Conservation (phyloP, 2,888 invertebrate genomes). For the Drosophila engyochracea region DNA sequence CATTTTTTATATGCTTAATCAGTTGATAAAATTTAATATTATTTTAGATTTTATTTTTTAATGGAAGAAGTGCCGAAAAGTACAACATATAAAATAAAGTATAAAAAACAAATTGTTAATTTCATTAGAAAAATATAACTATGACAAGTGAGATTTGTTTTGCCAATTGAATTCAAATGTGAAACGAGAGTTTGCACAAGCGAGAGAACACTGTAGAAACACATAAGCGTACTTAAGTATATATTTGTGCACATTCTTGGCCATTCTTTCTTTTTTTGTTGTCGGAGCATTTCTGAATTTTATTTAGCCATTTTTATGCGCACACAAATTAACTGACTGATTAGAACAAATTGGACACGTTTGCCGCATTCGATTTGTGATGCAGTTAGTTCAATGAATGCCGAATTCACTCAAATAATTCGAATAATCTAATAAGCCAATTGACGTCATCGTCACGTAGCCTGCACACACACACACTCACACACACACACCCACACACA, state of each 20-base stretch:
- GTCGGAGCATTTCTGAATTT: constrained; percentile 53
- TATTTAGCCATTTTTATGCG: constrained; percentile 52
- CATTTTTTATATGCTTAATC: neutral
- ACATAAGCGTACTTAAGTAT: constrained; percentile 18
- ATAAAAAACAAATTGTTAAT: too few species aligned
- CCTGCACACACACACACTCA: neutral
- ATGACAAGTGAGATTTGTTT: too few species aligned
- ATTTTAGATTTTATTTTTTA: too few species aligned
- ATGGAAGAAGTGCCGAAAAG: too few species aligned
- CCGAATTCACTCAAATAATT: constrained; percentile 15
- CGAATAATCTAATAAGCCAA: constrained; percentile 16
- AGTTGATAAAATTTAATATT: neutral
- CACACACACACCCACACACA: constrained; percentile 5
- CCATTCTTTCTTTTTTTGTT: constrained; percentile 53
- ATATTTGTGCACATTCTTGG: constrained; percentile 43
- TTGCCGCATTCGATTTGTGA: constrained; percentile 37
- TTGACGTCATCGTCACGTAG: constrained; percentile 53
- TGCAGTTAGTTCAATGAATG: constrained; percentile 28
- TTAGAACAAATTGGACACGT: constrained; percentile 57
- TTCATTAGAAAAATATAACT: too few species aligned
- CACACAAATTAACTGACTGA: constrained; percentile 30
- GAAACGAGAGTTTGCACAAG: neutral
- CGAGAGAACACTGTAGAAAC: constrained; percentile 1
- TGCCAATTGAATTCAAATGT: neutral
- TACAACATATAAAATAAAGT: too few species aligned